Base-by-base conservation (phyloP, 2,113 vertebrate genomes). In the Crotalus viridis region DNA sequence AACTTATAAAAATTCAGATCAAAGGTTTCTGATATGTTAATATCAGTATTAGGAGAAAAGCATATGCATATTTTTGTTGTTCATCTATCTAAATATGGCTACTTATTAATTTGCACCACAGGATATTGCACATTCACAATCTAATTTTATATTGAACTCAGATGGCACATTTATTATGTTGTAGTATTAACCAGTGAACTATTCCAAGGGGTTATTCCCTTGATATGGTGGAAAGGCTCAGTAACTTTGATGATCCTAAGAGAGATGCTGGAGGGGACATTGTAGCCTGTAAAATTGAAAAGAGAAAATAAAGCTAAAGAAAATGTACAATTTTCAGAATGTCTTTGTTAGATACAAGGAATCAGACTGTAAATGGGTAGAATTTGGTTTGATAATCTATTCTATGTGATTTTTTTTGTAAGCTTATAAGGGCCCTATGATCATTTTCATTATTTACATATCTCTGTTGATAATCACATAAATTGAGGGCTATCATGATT, bases 21-120 rank as follows among this genome's bases (percentile, higher is more conserved):
- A 86, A 74, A 59, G 54, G 89, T 91, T 88, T 95, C 59, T 28
- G 19, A 93, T 51, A 56, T 89, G 90, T 2, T 88, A 61, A 88
- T 92, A 91, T 91, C 93, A 94, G 91, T 91, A 22, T 91, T 91
- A 95, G 88, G 89, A 95, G 93, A 93, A 88, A 96, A 92, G 89
- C 52, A 61, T 91, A 39, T 74, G 89, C 52, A 92, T 88, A 4
- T 48, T 94, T 64, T 96, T 94, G 87, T 89, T 94, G 56, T 93
- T 61, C 48, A 90, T 39, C 89, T 56, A 93, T 52, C 22, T 21
- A 24, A 39, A 48, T 22, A 90, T 96, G 57, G 85, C 85, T 88
- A 85, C 55, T 57, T 39, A 90, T 95, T 94, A 96, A 92, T 59
- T 4, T 94, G 94, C 92, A 59, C n/a, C 56, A 92, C 94, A 15